These are phyloP conservation scores for Seladonia tumulorum DNA, from an alignment of 2,888 invertebrate genomes.

Conservation along the genomic window DNA sequence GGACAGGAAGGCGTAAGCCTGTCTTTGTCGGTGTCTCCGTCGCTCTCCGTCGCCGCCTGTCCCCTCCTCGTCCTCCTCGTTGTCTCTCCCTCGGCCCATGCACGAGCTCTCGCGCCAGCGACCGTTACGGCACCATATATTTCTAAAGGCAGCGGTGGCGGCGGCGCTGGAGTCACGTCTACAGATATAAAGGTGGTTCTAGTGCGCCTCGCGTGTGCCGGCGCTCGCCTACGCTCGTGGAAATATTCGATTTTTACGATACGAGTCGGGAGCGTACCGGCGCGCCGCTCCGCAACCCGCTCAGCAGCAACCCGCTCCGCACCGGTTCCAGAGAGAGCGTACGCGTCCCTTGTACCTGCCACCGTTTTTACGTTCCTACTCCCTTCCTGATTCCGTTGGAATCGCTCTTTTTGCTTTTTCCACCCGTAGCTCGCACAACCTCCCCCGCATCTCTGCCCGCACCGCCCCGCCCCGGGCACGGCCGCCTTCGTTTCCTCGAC, in stretches of 20 bases:
- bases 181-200: conserved; percentile 77
- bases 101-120: conserved; percentile 70
- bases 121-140: conserved; percentile 79
- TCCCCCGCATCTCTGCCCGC: background rate
- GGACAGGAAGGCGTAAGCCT: conserved; percentile 63
- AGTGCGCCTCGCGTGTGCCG: conserved; percentile 63
- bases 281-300: background rate
- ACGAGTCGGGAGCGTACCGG: conserved; percentile 64
- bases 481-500: conserved; percentile 36
- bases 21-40: conserved; percentile 5
- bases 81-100: conserved; percentile 60
- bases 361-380: conserved; percentile 64
- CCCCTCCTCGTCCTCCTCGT: conserved; percentile 23
- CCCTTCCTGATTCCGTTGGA: conserved; percentile 58
- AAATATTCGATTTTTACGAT: conserved; percentile 83
- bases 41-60: conserved; percentile 19
- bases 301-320: background rate
- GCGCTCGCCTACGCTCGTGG: conserved; percentile 76
- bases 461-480: background rate
- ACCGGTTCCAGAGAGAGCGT: conserved; percentile 30
- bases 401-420: conserved; percentile 25
- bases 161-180: conserved; percentile 73
- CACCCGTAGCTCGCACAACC: background rate
- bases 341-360: conserved; percentile 62
- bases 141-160: conserved; percentile 70